These are phyloP conservation scores for Alauda arvensis DNA, from an alignment of 2,797 vertebrate species.

Conservation along the genomic window DNA sequence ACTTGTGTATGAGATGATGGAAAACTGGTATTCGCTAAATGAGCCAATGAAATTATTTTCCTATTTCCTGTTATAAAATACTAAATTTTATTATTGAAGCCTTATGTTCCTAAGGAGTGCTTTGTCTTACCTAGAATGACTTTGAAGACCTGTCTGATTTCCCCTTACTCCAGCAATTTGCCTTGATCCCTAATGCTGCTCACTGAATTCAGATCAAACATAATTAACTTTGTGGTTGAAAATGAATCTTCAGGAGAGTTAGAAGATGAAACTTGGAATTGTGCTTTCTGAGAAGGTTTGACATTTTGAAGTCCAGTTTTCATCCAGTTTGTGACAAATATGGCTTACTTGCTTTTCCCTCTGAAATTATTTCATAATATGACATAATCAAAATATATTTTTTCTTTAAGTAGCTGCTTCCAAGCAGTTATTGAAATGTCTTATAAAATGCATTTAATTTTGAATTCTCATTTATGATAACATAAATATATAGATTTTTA, in stretches of 20 bases:
- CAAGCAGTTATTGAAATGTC: background rate
- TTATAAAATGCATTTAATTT: background rate
- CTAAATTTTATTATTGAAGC: conserved; percentile 40
- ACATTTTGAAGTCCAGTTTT: background rate
- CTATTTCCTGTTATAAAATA: conserved; percentile 47
- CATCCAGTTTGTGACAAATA: background rate
- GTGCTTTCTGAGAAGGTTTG: conserved; percentile 4
- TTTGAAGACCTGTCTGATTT: conserved; percentile 54
- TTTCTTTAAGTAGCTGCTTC: background rate
- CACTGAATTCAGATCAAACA: conserved; percentile 11
- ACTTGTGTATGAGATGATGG: conserved; percentile 4
- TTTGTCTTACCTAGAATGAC: conserved; percentile 51
- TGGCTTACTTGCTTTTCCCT: background rate
- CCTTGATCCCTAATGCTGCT: background rate
- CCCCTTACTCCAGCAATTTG: conserved; percentile 37
- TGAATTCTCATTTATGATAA: background rate
- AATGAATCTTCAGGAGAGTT: conserved; percentile 2
- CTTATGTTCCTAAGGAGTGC: background rate
- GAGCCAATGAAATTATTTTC: conserved; percentile 46
- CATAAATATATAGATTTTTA: background rate
- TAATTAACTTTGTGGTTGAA: conserved; percentile 44
- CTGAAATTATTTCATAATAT: background rate
- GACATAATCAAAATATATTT: background rate
- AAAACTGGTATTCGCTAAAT: conserved; percentile 25
- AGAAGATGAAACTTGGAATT: background rate